Conservation (phyloP, 2,797 vertebrate species). For the Crenuchus spilurus region DNA sequence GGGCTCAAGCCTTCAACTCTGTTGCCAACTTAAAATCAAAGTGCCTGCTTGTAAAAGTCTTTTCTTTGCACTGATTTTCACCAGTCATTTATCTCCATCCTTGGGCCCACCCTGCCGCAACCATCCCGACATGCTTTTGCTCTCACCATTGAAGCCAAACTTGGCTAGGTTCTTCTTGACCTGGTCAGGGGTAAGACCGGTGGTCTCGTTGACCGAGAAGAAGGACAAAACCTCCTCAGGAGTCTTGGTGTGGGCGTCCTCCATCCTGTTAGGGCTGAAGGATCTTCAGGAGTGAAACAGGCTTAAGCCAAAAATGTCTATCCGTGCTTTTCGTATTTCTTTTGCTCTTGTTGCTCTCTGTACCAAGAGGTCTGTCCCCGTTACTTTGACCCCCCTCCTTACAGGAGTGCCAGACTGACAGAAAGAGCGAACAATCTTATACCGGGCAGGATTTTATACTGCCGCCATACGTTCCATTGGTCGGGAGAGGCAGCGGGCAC, state of each 20-base stretch:
- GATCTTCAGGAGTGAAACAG: slow-evolving; percentile 54
- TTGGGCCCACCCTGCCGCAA: background rate
- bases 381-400: slow-evolving; percentile 67
- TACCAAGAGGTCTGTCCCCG: slow-evolving; percentile 56
- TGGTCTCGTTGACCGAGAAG: slow-evolving; percentile 83
- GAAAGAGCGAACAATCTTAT: slow-evolving; percentile 79
- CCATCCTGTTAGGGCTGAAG: slow-evolving; percentile 81
- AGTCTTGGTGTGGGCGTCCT: slow-evolving; percentile 81
- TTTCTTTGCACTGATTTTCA: slow-evolving; percentile 46
- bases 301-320: slow-evolving; percentile 61
- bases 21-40: background rate
- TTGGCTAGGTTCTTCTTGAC: slow-evolving; percentile 88
- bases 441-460: slow-evolving; percentile 74
- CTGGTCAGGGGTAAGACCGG: slow-evolving; percentile 83
- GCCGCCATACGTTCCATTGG: slow-evolving; percentile 67
- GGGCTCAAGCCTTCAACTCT: background rate
- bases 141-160: slow-evolving; percentile 88
- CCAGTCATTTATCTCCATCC: too few relatives aligned
- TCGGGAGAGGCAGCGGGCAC: slow-evolving; percentile 56
- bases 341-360: slow-evolving; percentile 61
- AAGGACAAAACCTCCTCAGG: slow-evolving; percentile 80
- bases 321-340: slow-evolving; percentile 59
- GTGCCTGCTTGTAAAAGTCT: background rate
- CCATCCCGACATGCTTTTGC: background rate
- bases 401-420: slow-evolving; percentile 80